Conservation (phyloP, 1,140 invertebrate genomes). For the Trichomalopsis sarcophagae region DNA sequence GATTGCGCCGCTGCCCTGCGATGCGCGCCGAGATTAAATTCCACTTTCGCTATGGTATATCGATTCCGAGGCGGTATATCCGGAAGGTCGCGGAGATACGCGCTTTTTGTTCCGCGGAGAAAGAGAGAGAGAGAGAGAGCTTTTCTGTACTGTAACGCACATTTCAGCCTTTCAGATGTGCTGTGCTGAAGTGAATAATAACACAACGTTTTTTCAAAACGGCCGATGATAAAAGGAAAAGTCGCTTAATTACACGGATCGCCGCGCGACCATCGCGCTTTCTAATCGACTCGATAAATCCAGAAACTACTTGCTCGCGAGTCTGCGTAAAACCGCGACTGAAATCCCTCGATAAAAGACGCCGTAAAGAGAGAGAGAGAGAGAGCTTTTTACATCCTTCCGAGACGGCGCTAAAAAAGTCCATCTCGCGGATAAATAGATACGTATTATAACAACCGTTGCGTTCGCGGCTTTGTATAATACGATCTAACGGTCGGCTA, state of each 20-base stretch:
- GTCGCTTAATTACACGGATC: background rate
- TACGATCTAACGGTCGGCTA: slow-evolving; percentile 37
- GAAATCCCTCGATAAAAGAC: background rate
- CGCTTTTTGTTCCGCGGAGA: too few relatives aligned
- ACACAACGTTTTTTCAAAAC: too few relatives aligned
- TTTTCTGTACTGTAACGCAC: too few relatives aligned
- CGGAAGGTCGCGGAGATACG: too few relatives aligned
- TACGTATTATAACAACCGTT: background rate
- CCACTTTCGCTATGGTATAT: background rate
- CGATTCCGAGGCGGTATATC: background rate
- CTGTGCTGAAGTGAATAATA: too few relatives aligned
- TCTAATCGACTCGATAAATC: background rate
- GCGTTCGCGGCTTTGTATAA: background rate
- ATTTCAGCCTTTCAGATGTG: too few relatives aligned
- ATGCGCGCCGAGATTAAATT: slow-evolving; percentile 9
- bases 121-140: too few relatives aligned
- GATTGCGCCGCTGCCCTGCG: background rate
- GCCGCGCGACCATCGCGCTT: background rate
- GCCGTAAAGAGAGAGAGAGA: background rate
- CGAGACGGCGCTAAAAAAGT: background rate
- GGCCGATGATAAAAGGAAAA: too few relatives aligned
- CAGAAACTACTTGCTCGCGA: too few relatives aligned
- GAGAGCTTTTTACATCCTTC: background rate
- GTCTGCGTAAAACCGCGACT: too few relatives aligned
- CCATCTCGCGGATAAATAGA: background rate